Percentiles rank a stretch among this genome's conserved stretches.
Conservation (phyloP, 2,113 vertebrate species). For the Ancistrus triradiatus region DNA sequence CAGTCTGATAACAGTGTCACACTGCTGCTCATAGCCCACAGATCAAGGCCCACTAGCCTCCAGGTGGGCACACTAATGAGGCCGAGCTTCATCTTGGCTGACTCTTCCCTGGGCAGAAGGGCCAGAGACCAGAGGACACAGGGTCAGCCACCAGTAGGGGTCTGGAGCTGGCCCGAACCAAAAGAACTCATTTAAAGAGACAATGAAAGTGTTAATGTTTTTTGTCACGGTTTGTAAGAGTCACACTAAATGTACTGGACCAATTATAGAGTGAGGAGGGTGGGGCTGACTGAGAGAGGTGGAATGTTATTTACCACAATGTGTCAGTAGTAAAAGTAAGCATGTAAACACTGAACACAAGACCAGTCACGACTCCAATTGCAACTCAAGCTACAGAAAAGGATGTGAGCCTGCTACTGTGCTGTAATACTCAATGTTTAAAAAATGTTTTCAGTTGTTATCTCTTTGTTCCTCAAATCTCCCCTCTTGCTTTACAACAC, state of each 20-base stretch:
- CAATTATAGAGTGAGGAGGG: too few relatives aligned
- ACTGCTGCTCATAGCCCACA: slow-evolving; percentile 66
- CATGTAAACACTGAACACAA: not conserved
- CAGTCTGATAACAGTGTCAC: slow-evolving; percentile 59
- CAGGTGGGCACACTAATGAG: slow-evolving; percentile 85
- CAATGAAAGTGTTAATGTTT: slow-evolving; percentile 36
- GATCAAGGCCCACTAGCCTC: slow-evolving; percentile 78
- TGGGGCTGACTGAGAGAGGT: not conserved
- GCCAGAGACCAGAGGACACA: slow-evolving; percentile 50
- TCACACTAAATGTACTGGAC: not conserved
- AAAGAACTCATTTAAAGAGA: slow-evolving; percentile 9
- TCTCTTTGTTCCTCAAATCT: slow-evolving; percentile 12
- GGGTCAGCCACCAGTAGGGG: slow-evolving; percentile 62
- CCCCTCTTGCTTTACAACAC: slow-evolving; percentile 57
- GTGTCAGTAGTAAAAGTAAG: slow-evolving; percentile 17
- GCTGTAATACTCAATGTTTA: slow-evolving; percentile 12
- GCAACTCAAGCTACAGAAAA: not conserved
- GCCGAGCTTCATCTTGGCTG: slow-evolving; percentile 60
- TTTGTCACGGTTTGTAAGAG: slow-evolving; percentile 2
- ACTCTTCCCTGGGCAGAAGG: slow-evolving; percentile 63
- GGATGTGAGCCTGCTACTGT: not conserved
- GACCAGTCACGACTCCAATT: not conserved
- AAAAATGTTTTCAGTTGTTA: slow-evolving; percentile 22
- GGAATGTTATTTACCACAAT: not conserved
- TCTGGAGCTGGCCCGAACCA: slow-evolving; percentile 51